Conservation (phyloP, 2,113 vertebrate species). For the Plotosus lineatus region DNA sequence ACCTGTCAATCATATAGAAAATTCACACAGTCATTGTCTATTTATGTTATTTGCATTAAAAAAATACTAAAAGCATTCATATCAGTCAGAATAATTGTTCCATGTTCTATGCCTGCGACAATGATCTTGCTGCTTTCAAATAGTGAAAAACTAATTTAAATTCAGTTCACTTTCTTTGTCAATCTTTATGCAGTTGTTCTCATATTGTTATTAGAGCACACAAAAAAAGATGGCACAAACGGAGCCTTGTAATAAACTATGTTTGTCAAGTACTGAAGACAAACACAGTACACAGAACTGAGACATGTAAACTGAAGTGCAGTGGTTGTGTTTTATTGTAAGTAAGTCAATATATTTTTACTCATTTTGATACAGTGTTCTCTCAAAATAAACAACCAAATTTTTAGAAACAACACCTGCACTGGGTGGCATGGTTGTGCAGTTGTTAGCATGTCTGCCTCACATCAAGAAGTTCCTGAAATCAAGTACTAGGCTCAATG, state of each 20-base stretch:
- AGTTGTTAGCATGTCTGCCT: too few relatives aligned
- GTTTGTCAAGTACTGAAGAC: not conserved
- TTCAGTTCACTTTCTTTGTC: not conserved
- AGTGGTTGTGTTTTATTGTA: not conserved
- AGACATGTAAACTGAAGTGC: not conserved
- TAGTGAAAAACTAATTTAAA: not conserved
- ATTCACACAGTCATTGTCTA: too few relatives aligned
- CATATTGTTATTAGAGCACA: not conserved
- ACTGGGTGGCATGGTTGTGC: too few relatives aligned
- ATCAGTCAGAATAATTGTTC: not conserved
- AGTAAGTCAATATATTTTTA: not conserved
- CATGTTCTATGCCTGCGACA: not conserved
- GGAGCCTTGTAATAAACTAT: not conserved
- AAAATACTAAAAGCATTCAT: not conserved
- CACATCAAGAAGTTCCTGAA: too few relatives aligned
- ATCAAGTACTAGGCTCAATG: too few relatives aligned
- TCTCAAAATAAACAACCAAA: not conserved
- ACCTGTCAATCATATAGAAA: constrained; percentile 24
- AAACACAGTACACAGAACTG: not conserved
- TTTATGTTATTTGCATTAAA: not conserved
- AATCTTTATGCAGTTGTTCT: not conserved
- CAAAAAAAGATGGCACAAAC: not conserved
- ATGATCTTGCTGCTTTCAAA: not conserved
- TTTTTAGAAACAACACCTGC: not conserved
- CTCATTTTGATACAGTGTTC: not conserved